phyloP scores from a whole-genome alignment of 2,113 vertebrate species.

The Ophthalmotilapia sp. region DNA sequence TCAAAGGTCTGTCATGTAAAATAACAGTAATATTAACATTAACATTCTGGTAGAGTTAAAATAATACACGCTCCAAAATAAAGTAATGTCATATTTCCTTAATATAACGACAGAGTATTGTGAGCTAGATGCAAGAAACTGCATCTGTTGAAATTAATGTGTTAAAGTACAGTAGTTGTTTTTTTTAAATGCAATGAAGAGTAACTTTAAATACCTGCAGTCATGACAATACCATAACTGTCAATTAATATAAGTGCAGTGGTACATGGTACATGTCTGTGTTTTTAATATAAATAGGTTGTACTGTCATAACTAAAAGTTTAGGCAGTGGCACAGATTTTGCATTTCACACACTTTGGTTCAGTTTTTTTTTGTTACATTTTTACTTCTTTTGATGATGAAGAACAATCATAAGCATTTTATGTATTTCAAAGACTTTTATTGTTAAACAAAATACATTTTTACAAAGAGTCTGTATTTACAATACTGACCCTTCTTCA shows the following conservation, averaged over 20 bases:
- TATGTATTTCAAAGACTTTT: not conserved
- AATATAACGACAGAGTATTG: not conserved
- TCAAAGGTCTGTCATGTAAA: not conserved
- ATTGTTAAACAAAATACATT: not conserved
- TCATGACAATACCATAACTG: not conserved
- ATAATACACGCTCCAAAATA: not conserved
- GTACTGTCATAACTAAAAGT: not conserved
- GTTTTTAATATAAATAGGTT: not conserved
- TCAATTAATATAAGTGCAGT: not conserved
- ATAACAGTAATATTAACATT: not conserved
- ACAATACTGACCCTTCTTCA: not conserved
- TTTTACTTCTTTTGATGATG: not conserved
- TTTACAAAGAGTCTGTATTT: not conserved
- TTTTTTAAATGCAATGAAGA: not conserved
- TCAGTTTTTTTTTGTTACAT: not conserved
- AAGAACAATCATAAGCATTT: not conserved
- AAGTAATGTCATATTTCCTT: not conserved
- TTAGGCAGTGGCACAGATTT: not conserved
- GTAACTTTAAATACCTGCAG: not conserved
- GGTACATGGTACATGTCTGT: not conserved
- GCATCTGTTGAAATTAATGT: not conserved
- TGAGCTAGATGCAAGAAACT: not conserved
- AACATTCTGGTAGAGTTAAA: not conserved
- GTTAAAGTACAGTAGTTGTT: not conserved
- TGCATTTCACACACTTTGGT: not conserved